Percentiles rank a stretch among this genome's conserved stretches.
Evolutionary conservation across 2,888 invertebrate species (phyloP).

Genomic region (Dermolepida albohirtum): DNA sequence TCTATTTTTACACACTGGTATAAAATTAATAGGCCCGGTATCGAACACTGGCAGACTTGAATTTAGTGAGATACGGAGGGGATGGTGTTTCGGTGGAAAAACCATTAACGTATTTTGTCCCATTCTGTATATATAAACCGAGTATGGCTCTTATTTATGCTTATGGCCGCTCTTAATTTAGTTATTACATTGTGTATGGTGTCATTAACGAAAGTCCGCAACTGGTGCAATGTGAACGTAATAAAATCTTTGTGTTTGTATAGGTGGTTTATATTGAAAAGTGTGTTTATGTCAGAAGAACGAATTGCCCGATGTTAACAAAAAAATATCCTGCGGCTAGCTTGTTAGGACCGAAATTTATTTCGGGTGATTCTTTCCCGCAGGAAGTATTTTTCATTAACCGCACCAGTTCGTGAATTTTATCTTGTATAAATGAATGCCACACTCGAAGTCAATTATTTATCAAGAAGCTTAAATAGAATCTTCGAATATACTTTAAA

Average conservation of each 20-base stretch:
- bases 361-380: constrained; percentile 5
- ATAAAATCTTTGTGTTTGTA: not conserved
- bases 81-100: constrained; percentile 48
- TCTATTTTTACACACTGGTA: constrained; percentile 54
- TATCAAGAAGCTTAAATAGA: too few relatives aligned
- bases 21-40: constrained; percentile 56
- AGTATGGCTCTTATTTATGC: constrained; percentile 52
- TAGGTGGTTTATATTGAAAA: too few relatives aligned
- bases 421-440: too few relatives aligned
- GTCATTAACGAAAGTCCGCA: constrained; percentile 49
- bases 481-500: too few relatives aligned
- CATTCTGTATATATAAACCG: constrained; percentile 3
- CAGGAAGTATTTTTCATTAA: constrained; percentile 6
- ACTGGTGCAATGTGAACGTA: constrained; percentile 19
- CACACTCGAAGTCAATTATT: too few relatives aligned
- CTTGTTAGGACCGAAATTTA: not conserved
- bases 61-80: constrained; percentile 51
- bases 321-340: constrained; percentile 5
- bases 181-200: constrained; percentile 53
- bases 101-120: constrained; percentile 31
- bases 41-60: constrained; percentile 55
- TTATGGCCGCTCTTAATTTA: constrained; percentile 54
- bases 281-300: constrained; percentile 10
- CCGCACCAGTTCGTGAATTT: not conserved
- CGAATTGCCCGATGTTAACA: constrained; percentile 5